Evolutionary conservation across 2,797 vertebrate genomes (phyloP), one percentile per base, ranked within the genome.

Genomic region (Synaphobranchus kaupii): DNA sequence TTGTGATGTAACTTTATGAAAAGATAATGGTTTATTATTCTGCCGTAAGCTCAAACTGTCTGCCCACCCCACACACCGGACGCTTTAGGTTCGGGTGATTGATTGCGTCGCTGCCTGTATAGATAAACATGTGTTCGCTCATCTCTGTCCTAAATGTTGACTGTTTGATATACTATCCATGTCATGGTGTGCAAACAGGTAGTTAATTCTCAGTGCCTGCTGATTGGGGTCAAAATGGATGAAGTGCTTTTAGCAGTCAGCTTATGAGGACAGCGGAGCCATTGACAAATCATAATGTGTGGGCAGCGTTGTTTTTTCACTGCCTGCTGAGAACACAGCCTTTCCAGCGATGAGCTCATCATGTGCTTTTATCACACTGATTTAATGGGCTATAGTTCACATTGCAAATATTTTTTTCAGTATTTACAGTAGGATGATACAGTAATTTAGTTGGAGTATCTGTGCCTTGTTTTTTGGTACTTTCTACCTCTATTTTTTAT

Each of bases 211-310:
- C 84, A 54, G 63, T 48, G 9, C 52, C 20, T n/a, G 71, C 66
- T 78, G 84, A 90, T 88, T 84, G 82, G 80, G 88, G 89, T 90
- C 76, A 89, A 86, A 85, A 88, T 28, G 54, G 83, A 90, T 91
- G 73, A 89, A 91, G 87, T 84, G 71, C 7, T 88, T 87, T 91
- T 80, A 48, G 0, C 56, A 58, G 83, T 81, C n/a, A 52, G 52
- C 34, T 68, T 76, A 54, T 58, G 83, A 83, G 80, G 39, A 20
- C 31, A 54, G 54, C 28, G 22, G 50, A 56, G 47, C 76, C 83
- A 60, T 78, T 87, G 85, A 86, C 56, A 56, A 66, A 84, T 34
- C 83, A 44, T 54, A 86, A 58, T 15, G 2, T 4, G 48, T 50
- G 76, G 48, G 83, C 34, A 52, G 78, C 25, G 1, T 58, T 39